phyloP scores from a whole-genome alignment of 2,888 invertebrate species.

The Diloba caeruleocephala region DNA sequence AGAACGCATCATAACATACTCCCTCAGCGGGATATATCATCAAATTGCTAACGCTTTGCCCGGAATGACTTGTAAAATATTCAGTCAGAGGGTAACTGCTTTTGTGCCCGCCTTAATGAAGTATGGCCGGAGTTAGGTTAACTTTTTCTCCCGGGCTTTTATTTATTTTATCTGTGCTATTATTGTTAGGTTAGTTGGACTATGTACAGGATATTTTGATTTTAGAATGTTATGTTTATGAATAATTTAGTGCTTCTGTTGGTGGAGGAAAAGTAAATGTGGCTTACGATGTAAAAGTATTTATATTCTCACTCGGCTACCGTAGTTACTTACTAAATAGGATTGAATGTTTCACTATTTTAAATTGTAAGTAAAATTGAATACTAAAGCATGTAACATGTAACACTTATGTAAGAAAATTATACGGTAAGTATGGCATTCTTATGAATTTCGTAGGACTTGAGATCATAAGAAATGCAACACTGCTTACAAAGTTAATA shows the following conservation, averaged over 20 bases:
- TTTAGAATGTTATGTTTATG: constrained; percentile 30
- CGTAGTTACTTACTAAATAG: no score
- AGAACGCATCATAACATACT: constrained; percentile 75
- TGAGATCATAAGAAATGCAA: no score
- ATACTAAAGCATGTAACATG: no score
- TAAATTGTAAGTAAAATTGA: no score
- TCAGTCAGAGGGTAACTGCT: constrained; percentile 81
- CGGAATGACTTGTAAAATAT: constrained; percentile 84
- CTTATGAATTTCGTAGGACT: no score
- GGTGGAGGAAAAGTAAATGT: no score
- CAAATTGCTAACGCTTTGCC: constrained; percentile 77
- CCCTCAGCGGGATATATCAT: constrained; percentile 77
- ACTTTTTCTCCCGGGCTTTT: constrained; percentile 53
- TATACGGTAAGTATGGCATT: no score
- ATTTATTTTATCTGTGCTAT: constrained; percentile 54
- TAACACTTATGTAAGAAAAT: no score
- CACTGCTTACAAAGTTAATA: no score
- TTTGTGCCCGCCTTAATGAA: constrained; percentile 83
- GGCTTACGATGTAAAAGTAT: no score
- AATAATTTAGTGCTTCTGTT: constrained; percentile 44
- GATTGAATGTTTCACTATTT: no score
- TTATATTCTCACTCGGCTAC: no score
- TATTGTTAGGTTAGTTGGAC: constrained; percentile 51
- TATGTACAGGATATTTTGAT: constrained; percentile 29
- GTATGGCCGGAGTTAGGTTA: constrained; percentile 64